Evolutionary conservation across 2,888 invertebrate genomes (phyloP).

Genomic region (Crematogaster levior): DNA sequence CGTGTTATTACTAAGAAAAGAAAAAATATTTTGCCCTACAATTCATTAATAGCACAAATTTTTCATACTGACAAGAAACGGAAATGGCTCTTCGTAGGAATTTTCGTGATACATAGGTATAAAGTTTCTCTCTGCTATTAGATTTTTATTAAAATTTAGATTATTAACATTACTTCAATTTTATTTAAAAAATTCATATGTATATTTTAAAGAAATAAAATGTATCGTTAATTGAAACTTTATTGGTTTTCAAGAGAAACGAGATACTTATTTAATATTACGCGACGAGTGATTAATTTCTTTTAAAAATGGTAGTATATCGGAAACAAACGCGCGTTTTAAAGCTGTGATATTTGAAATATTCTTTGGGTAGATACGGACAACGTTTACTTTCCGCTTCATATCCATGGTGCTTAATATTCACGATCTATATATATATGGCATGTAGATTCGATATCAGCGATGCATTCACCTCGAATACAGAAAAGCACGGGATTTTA

Average conservation of each 20-base stretch:
- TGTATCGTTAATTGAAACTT: background rate
- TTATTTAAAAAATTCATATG: background rate
- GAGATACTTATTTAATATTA: background rate
- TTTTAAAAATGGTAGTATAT: background rate
- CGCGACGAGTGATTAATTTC: background rate
- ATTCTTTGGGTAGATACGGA: background rate
- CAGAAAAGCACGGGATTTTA: background rate
- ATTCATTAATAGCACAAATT: slow-evolving; percentile 27
- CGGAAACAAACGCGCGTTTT: background rate
- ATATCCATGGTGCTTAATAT: slow-evolving; percentile 37
- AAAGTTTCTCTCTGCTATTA: background rate
- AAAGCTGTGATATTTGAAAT: slow-evolving; percentile 18
- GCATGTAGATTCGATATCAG: slow-evolving; percentile 25
- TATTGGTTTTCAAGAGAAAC: background rate
- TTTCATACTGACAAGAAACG: background rate
- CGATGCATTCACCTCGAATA: slow-evolving; percentile 3
- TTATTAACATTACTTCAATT: background rate
- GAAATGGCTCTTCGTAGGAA: background rate
- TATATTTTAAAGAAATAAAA: background rate
- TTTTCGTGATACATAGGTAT: too few species aligned
- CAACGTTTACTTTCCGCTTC: slow-evolving; percentile 19
- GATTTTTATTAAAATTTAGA: background rate
- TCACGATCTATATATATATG: slow-evolving; percentile 26
- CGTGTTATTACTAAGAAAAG: background rate
- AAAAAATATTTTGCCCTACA: slow-evolving; percentile 5